These are phyloP conservation scores for Pelodytes ibericus DNA, from an alignment of 2,797 vertebrate species.

Conservation along the genomic window DNA sequence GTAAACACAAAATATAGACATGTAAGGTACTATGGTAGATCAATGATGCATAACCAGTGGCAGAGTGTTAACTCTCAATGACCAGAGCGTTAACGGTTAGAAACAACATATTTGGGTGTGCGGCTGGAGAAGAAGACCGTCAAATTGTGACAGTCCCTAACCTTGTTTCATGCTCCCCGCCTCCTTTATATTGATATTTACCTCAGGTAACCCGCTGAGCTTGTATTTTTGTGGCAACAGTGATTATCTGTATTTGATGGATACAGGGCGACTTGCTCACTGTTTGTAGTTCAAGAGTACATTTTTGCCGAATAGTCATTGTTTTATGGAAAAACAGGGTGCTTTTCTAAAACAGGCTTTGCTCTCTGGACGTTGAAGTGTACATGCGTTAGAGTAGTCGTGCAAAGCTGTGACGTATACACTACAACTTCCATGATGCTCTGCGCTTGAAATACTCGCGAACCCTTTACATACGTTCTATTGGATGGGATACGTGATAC, in stretches of 20 bases:
- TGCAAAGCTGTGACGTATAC: background rate
- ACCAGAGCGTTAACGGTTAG: too few species aligned
- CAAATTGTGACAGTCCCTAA: constrained; percentile 1
- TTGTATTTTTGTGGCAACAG: background rate
- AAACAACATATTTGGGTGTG: background rate
- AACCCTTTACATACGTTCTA: background rate
- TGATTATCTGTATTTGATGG: background rate
- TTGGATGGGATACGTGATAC: background rate
- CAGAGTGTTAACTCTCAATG: too few species aligned
- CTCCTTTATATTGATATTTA: background rate
- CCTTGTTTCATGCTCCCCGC: constrained; percentile 6
- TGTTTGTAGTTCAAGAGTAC: background rate
- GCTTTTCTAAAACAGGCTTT: background rate
- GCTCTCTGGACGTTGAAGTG: constrained; percentile 23
- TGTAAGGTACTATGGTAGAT: too few species aligned
- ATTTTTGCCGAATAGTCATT: background rate
- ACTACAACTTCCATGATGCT: background rate
- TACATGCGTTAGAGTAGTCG: too few species aligned
- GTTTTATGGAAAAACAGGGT: background rate
- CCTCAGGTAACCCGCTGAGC: background rate
- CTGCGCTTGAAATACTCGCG: background rate
- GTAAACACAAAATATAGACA: too few species aligned
- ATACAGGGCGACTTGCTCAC: background rate
- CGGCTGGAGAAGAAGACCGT: background rate
- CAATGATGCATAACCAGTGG: too few species aligned